A percentile compares a stretch with the other conserved stretches of the same genome.
These are phyloP conservation scores for Agonopterix alstromeriana DNA, from an alignment of 2,888 invertebrate species.

Conservation along the genomic window DNA sequence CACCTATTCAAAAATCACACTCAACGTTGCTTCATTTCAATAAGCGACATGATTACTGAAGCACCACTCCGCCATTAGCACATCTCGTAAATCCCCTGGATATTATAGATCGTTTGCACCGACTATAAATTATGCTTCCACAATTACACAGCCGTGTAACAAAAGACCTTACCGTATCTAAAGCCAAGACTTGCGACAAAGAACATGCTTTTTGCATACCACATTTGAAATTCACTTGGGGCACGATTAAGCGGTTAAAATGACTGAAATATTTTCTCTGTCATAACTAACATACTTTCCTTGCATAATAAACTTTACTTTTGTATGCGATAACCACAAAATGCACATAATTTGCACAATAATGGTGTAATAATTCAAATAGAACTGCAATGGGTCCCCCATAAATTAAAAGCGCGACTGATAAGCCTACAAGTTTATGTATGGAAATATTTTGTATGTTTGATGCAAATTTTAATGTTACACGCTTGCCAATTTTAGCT, in stretches of 20 bases:
- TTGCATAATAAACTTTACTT: conserved; percentile 14
- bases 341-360: conserved; percentile 32
- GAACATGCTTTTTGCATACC: conserved; percentile 18
- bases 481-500: conserved; percentile 7
- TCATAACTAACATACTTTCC: conserved; percentile 16
- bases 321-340: conserved; percentile 18
- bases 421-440: conserved; percentile 26
- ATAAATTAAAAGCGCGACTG: conserved; percentile 19
- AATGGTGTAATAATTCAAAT: conserved; percentile 26
- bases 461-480: conserved; percentile 14
- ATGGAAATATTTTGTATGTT: conserved; percentile 7
- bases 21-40: too few species aligned
- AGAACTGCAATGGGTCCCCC: conserved; percentile 13
- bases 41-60: too few species aligned
- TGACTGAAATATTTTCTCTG: conserved; percentile 22
- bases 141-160: too few species aligned
- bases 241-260: conserved; percentile 27
- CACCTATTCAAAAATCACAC: too few species aligned
- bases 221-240: conserved; percentile 26
- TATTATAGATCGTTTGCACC: too few species aligned
- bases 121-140: too few species aligned
- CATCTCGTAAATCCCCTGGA: too few species aligned
- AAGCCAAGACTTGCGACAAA: conserved; percentile 9
- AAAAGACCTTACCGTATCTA: too few species aligned
- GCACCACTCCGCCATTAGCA: too few species aligned